Base-by-base conservation (phyloP, 2,797 vertebrate species). In the Hozukius guyotensis region DNA sequence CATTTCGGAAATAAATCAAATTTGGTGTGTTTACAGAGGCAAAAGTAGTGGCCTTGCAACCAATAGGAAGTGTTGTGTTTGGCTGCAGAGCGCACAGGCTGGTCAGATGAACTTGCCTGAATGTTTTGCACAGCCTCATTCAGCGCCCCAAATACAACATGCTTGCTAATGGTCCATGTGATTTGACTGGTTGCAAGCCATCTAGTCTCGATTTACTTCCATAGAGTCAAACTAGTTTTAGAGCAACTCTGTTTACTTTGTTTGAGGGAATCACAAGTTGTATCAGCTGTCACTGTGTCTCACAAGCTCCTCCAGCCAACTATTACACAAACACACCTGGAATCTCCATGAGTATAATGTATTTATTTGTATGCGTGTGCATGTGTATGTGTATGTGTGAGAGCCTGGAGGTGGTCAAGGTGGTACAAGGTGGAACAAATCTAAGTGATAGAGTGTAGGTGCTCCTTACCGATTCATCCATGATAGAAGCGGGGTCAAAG, bases 401-500 rank as follows among this genome's bases (percentile, higher is more conserved):
- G 36, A 46, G 42, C 42, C 42, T 46, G 0, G 42, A 18, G 16
- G 42, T 46, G 16, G 27, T 36, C 4, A 12, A n/a, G n/a, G n/a
- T n/a, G n/a, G n/a, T 2, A 52, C 31, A 53, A 31, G 20, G 12
- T 62, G 22, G 61, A 73, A 56, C 22, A 34, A 8, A 59, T 72
- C 8, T 29, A 49, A 46, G 32, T 8, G n/a, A 68, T 0, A 8
- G 8, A 60, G 38, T 6, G 8, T 12, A 3, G 57, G 3, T 8
- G 62, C 3, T 63, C 84, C 97, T 96, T 97, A 99, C 98, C 96
- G 98, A 99, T 96, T 99, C 98, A 94, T 99, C 99, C 98, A 99
- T 99, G 96, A 99, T 99, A 93, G 99, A 99, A 93, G 98, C 97
- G 14, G 98, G 98, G 95, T 99, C 99, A 93, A 99, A 99, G 96